phyloP scores from a whole-genome alignment of 2,888 invertebrate species.

The Apodemia duryi region DNA sequence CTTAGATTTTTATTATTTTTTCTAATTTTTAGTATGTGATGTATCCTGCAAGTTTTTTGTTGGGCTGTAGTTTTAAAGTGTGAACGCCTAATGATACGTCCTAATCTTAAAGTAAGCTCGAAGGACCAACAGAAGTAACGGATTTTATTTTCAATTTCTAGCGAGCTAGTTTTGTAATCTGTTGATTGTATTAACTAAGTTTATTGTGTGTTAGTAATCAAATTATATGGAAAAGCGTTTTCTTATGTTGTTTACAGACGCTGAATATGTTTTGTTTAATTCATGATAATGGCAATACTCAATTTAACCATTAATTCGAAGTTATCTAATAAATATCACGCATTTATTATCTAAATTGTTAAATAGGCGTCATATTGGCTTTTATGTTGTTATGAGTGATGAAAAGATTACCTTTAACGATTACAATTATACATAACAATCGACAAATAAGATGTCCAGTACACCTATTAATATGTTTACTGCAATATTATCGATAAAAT shows the following conservation, averaged over 20 bases:
- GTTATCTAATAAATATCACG: too few relatives aligned
- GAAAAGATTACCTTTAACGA: too few relatives aligned
- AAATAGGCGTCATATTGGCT: too few relatives aligned
- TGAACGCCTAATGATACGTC: not conserved
- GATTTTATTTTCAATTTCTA: not conserved
- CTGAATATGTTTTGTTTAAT: not conserved
- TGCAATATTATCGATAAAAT: too few relatives aligned
- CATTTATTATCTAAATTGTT: too few relatives aligned
- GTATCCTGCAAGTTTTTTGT: not conserved
- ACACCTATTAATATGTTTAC: too few relatives aligned
- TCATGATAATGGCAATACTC: too few relatives aligned
- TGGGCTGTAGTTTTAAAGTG: not conserved
- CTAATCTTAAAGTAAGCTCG: not conserved
- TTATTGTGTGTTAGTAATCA: not conserved
- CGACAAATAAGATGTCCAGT: too few relatives aligned
- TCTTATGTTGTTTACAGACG: not conserved
- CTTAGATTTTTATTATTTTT: conserved; percentile 1
- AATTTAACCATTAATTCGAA: too few relatives aligned
- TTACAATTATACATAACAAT: too few relatives aligned
- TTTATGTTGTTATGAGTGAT: too few relatives aligned
- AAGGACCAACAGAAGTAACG: not conserved
- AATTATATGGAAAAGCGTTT: not conserved
- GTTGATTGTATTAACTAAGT: not conserved
- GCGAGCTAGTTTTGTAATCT: not conserved
- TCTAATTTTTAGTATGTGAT: not conserved